A percentile compares a stretch with the other conserved stretches of the same genome.
Evolutionary conservation across 2,113 vertebrate species (phyloP).

Genomic region (Cebus imitator): DNA sequence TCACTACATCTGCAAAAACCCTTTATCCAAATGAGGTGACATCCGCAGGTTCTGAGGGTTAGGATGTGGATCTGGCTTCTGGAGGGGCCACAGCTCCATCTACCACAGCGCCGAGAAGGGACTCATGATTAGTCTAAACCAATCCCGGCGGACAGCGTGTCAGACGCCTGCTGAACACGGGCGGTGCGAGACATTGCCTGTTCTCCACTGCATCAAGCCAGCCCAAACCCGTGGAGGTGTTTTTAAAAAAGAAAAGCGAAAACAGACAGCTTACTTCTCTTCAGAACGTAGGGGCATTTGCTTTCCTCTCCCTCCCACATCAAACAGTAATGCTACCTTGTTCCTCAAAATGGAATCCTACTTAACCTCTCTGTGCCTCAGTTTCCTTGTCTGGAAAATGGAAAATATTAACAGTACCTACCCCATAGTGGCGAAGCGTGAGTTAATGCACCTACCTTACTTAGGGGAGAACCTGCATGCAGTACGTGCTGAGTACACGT

Average conservation of each 20-base stretch:
- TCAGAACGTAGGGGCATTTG: background rate
- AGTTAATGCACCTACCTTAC: background rate
- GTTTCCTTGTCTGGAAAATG: background rate
- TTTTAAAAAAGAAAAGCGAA: background rate
- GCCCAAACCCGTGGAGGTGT: background rate
- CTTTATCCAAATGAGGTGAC: background rate
- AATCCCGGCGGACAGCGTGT: too few relatives aligned
- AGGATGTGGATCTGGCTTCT: background rate
- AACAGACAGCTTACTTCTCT: background rate
- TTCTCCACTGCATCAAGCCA: background rate
- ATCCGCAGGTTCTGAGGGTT: background rate
- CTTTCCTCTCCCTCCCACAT: background rate
- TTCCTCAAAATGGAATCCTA: background rate
- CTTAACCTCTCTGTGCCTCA: background rate
- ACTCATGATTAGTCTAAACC: too few relatives aligned
- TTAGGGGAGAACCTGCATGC: background rate
- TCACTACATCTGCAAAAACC: background rate
- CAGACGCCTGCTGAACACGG: too few relatives aligned
- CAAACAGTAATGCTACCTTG: background rate
- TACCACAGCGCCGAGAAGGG: background rate
- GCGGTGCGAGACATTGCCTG: fast-evolving
- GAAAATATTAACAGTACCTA: background rate
- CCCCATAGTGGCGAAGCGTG: background rate
- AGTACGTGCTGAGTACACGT: background rate
- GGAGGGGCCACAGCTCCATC: background rate